Evolutionary conservation across 2,888 invertebrate species (phyloP).

Genomic region (Zelleria hepariella): DNA sequence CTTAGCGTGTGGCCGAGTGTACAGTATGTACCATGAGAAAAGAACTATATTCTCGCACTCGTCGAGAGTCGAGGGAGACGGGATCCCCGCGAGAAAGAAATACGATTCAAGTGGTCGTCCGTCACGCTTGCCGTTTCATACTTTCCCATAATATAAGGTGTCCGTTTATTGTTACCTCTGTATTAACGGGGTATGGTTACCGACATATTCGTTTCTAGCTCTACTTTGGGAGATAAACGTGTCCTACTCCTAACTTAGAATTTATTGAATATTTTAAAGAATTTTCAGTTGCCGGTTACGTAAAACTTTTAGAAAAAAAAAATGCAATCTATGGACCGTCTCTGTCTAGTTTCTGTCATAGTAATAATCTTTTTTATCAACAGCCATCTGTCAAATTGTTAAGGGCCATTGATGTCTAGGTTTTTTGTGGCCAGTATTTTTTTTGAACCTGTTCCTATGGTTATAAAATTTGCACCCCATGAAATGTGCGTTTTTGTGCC

Average conservation of each 20-base stretch:
- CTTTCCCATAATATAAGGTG: background rate
- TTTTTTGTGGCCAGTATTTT: constrained; percentile 15
- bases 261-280: background rate
- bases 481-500: constrained; percentile 14
- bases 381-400: constrained; percentile 48
- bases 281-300: background rate
- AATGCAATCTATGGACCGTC: no score
- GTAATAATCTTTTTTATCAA: constrained; percentile 12
- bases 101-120: background rate
- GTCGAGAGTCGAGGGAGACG: background rate
- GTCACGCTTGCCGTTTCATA: background rate
- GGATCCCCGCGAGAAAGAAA: background rate
- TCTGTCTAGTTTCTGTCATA: constrained; percentile 19
- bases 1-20: no score
- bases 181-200: background rate
- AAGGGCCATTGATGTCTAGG: constrained; percentile 19
- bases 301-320: constrained; percentile 11
- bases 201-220: background rate
- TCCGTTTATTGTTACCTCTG: background rate
- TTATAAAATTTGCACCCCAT: background rate
- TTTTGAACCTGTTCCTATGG: background rate
- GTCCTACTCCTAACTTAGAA: no score
- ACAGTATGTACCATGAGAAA: background rate
- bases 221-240: no score
- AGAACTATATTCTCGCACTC: background rate